Evolutionary conservation across 2,113 vertebrate species (phyloP).

Genomic region (Panthera leo): DNA sequence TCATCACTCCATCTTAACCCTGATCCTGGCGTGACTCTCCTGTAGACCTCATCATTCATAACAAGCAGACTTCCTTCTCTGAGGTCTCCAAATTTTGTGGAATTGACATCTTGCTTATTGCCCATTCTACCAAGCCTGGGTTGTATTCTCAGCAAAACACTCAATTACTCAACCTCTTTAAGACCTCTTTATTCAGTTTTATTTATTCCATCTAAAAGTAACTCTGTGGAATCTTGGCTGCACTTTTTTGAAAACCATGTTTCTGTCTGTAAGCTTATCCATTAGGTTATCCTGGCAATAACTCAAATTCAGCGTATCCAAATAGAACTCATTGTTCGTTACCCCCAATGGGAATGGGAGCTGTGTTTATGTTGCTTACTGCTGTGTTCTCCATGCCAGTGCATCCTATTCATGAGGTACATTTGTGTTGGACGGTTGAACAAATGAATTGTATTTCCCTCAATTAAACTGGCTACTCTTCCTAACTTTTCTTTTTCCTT

Average conservation of each 20-base stretch:
- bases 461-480: background rate
- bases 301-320: background rate
- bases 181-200: background rate
- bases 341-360: background rate
- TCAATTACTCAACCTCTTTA: background rate
- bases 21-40: no score
- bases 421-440: slow-evolving; percentile 3
- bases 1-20: background rate
- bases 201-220: background rate
- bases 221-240: background rate
- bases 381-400: background rate
- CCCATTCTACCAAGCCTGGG: background rate
- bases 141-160: background rate
- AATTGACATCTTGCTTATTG: background rate
- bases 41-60: background rate
- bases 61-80: background rate
- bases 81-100: background rate
- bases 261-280: background rate
- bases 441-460: background rate
- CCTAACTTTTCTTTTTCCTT: background rate
- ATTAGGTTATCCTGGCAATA: background rate
- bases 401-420: background rate
- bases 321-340: background rate
- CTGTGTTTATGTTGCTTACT: background rate
- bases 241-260: background rate